Base-by-base conservation (phyloP, 1,140 invertebrate genomes). In the Globodera rostochiensis region DNA sequence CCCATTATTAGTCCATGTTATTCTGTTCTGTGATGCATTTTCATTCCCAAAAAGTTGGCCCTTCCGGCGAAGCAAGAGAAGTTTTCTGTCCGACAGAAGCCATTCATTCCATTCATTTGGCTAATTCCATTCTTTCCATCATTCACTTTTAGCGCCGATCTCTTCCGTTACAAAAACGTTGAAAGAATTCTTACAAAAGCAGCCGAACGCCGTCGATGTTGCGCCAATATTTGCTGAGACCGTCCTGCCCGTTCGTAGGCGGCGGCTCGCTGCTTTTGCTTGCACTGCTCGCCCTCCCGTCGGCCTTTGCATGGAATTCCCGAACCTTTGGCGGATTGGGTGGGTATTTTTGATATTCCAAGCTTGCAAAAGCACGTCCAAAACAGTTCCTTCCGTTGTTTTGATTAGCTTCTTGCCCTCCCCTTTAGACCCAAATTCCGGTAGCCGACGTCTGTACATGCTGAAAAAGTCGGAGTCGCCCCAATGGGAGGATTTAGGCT, bases 401-500 rank as follows among this genome's bases (percentile, higher is more conserved):
- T 21, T 69, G 50, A 50, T 50, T 11, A 50, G 50, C 50, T 8
- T 50, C 50, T 8, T 50, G 1, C 50, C 50, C 50, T 8, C 11
- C 11, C 50, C 19, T 15, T 60, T 60, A 60, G 57, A 60, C 15
- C n/a, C 69, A 25, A 53, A 77, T 73, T 69, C 69, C 1, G 49
- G 80, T 77, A 21, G 9, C 21, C 76, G 57, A 15, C 50, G 21
- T n/a, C 25, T 60, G 21, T 49, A 70, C 47, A 8, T 80, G 3
- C 21, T 80, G 8, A 80, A 80, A 46, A 80, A 80, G 66, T 80
- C 79, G 13, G 79, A 80, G 19, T 47, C 80, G 15, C 82, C 82
- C 45, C 83, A 83, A 36, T 83, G 82, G 82, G 82, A 83, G 15
- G 82, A 83, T 79, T 73, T 83, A 25, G 82, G 82, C 36, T 83